These are phyloP conservation scores for Elephantulus edwardii DNA, from an alignment of 2,113 vertebrate species.

Conservation along the genomic window DNA sequence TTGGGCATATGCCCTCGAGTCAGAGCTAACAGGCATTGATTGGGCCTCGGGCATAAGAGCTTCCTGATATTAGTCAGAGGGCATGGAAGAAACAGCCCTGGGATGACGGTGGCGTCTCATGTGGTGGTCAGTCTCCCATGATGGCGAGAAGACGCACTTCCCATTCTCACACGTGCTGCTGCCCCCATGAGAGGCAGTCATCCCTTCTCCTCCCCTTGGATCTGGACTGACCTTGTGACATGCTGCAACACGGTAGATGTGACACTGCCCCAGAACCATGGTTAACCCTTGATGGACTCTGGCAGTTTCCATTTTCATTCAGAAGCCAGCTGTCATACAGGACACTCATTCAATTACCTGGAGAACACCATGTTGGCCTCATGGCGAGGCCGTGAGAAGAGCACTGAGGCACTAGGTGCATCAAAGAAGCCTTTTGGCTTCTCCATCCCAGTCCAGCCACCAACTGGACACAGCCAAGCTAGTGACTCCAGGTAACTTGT, in stretches of 20 bases:
- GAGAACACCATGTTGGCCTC: neutral
- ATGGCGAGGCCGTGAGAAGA: neutral
- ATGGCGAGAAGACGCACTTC: neutral
- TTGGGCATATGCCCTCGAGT: neutral
- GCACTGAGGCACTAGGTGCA: neutral
- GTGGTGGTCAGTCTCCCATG: neutral
- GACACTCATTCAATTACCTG: neutral
- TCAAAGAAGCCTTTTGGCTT: neutral
- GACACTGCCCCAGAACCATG: neutral
- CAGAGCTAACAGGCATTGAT: neutral
- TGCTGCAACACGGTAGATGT: neutral
- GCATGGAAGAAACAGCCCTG: neutral
- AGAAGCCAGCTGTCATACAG: neutral
- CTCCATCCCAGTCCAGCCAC: neutral
- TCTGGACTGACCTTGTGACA: neutral
- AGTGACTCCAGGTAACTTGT: neutral
- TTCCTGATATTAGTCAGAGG: neutral
- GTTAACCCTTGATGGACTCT: neutral
- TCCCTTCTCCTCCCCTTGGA: neutral
- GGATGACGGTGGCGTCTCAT: neutral
- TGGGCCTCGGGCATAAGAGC: neutral
- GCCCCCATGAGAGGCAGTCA: neutral
- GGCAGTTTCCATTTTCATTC: neutral
- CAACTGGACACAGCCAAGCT: neutral
- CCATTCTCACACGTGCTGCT: fast-evolving